Evolutionary conservation across 2,888 invertebrate species (phyloP).

Genomic region (Eurytoma californica): DNA sequence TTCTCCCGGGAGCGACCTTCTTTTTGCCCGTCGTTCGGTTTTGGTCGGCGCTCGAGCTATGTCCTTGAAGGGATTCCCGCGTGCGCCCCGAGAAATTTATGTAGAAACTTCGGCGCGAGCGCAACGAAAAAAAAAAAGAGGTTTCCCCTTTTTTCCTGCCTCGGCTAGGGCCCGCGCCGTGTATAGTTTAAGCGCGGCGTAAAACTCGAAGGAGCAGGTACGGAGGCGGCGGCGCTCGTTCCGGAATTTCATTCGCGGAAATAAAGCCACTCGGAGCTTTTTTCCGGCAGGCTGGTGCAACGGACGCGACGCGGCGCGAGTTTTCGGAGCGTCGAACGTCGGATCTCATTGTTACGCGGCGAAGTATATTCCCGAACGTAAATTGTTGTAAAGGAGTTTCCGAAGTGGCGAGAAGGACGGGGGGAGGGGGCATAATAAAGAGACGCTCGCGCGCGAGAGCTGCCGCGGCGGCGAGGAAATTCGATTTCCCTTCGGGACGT

Average conservation of each 20-base stretch:
- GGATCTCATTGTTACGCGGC: slow-evolving; percentile 21
- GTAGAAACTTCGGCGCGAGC: not conserved
- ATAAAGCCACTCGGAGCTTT: too few species aligned
- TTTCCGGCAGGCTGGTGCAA: too few species aligned
- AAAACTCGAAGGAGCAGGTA: not conserved
- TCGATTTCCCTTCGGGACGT: slow-evolving; percentile 47
- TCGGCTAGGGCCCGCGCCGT: too few species aligned
- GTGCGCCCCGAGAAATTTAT: not conserved
- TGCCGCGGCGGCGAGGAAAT: slow-evolving; percentile 29
- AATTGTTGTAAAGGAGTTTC: slow-evolving; percentile 43
- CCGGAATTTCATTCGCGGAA: too few species aligned
- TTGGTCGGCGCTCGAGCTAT: not conserved
- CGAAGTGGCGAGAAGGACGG: slow-evolving; percentile 22
- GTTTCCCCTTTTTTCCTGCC: not conserved
- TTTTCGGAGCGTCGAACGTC: not conserved
- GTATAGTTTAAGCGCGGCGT: not conserved
- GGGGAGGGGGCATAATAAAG: slow-evolving; percentile 37
- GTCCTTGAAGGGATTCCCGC: not conserved
- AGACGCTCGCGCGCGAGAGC: slow-evolving; percentile 4
- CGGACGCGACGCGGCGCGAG: too few species aligned
- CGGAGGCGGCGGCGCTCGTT: not conserved
- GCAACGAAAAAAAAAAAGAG: not conserved
- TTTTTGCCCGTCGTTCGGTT: not conserved
- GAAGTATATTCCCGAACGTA: slow-evolving; percentile 29
- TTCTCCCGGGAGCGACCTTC: not conserved